Evolutionary conservation across 1,140 invertebrate genomes (phyloP), one percentile per base, ranked within the genome.

Genomic region (Tenebrio molitor): DNA sequence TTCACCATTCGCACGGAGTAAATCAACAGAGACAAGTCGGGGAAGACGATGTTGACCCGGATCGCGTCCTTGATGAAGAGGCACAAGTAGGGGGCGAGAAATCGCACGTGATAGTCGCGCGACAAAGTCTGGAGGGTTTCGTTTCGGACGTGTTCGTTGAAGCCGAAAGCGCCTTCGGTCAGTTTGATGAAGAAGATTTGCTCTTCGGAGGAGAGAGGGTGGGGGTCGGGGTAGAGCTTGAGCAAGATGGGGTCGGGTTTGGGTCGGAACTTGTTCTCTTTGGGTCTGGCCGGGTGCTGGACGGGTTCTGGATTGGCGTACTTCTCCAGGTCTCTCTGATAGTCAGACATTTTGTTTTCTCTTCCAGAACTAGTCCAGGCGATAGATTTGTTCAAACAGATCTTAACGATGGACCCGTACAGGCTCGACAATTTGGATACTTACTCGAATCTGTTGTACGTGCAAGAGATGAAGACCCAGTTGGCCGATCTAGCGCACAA

Each of bases 401-500:
- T 99, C 12, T 90, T 93, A 73, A 88, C 92, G 78, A 86, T 89
- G 76, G 97, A 99, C 88, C 97, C 97, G 0, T 97, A 91, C 82
- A 88, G 97, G 64, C 83, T 99, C 19, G 97, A 99, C 79, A 96
- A 97, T 81, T 92, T 98, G 88, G 97, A 99, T 85, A 95, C 93
- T 0, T 98, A 95, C 83, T 98, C 96, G n/a, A 98, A 99, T 87
- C 84, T 98, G 41, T 84, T 99, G 4, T 99, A 97, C 83, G 93
- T 98, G 2, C 95, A 95, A 85, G 96, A 97, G 83, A 90, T 96
- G 84, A 91, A 94, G 79, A 93, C 93, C 67, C 96, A 99, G 83
- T 85, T 99, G 71, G 95, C 97, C 4, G 89, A 95, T 84, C 87
- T 99, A 69, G 97, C 98, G 4, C 96, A 99, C 81, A 91, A 92